A percentile compares a stretch with the other conserved stretches of the same genome.
Conservation (phyloP, 1,140 invertebrate genomes). For the Pristionchus pacificus region DNA sequence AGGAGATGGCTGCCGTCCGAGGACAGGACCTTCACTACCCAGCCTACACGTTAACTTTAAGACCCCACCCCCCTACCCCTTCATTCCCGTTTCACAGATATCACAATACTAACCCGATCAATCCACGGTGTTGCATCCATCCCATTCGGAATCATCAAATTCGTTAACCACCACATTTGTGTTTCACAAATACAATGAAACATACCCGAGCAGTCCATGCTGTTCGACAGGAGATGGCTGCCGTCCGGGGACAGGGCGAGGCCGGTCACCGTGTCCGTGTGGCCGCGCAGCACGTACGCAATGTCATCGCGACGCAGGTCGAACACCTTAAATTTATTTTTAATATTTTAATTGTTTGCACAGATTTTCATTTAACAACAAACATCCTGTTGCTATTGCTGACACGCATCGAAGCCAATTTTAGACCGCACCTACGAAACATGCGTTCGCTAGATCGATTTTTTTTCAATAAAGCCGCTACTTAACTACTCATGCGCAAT, state of each 20-base stretch:
- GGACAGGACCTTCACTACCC: too few species aligned
- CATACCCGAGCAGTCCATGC: conserved; percentile 86
- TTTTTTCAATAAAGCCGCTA: too few species aligned
- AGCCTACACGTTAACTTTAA: too few species aligned
- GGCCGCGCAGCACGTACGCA: conserved; percentile 77
- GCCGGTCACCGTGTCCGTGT: conserved; percentile 91
- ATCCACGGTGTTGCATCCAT: too few species aligned
- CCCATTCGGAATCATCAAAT: neutral
- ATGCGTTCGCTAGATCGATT: too few species aligned
- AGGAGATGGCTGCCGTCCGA: conserved; percentile 88
- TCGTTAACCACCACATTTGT: too few species aligned
- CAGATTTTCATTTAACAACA: conserved; percentile 42
- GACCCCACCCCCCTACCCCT: too few species aligned
- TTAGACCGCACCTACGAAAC: neutral
- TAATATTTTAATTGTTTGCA: too few species aligned
- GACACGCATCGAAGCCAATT: conserved; percentile 5
- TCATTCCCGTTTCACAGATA: too few species aligned
- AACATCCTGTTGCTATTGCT: neutral
- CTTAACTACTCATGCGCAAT: too few species aligned
- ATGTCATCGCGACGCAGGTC: conserved; percentile 86
- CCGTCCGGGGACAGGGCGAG: conserved; percentile 87
- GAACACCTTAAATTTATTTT: conserved; percentile 65
- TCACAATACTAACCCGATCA: too few species aligned
- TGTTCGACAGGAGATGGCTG: conserved; percentile 84
- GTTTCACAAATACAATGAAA: neutral